Percentiles rank a stretch among this genome's conserved stretches.
Conservation (phyloP, 1,140 invertebrate species). For the Chymomyza costata region DNA sequence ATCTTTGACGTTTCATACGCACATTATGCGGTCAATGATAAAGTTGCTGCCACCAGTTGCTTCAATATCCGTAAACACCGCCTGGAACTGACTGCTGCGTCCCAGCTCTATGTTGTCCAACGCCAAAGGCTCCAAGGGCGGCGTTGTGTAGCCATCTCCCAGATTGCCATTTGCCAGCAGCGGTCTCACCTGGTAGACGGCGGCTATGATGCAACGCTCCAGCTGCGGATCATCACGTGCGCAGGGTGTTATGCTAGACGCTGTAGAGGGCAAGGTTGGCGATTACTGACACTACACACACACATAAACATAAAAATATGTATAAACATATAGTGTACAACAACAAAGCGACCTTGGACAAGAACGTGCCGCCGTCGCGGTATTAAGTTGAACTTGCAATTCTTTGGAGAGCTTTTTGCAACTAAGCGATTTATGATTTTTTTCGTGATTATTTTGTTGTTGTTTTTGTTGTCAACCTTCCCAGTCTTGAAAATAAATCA, state of each 20-base stretch:
- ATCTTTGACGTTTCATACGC: background rate
- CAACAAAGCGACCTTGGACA: slow-evolving; percentile 16
- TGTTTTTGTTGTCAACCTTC: slow-evolving; percentile 26
- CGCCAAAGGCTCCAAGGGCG: slow-evolving; percentile 60
- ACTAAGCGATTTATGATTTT: background rate
- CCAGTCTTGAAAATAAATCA: slow-evolving; percentile 2
- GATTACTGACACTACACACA: too few species aligned
- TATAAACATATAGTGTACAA: too few species aligned
- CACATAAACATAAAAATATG: too few species aligned
- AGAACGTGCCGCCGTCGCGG: slow-evolving; percentile 27
- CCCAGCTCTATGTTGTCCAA: slow-evolving; percentile 67
- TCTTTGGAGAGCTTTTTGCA: slow-evolving; percentile 8
- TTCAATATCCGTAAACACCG: slow-evolving; percentile 54
- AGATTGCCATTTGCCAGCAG: slow-evolving; percentile 76
- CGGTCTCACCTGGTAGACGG: slow-evolving; percentile 76
- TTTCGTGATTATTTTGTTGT: slow-evolving; percentile 3
- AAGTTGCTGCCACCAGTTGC: slow-evolving; percentile 69
- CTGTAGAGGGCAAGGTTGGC: slow-evolving; percentile 39
- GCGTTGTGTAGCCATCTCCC: slow-evolving; percentile 62
- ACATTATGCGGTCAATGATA: slow-evolving; percentile 67
- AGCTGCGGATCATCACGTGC: slow-evolving; percentile 75
- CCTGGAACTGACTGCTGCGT: slow-evolving; percentile 58
- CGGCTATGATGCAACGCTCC: slow-evolving; percentile 76
- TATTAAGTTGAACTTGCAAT: slow-evolving; percentile 29
- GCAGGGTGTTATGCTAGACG: slow-evolving; percentile 75